Conservation (phyloP, 2,888 invertebrate genomes). For the Agonum fuliginosum region DNA sequence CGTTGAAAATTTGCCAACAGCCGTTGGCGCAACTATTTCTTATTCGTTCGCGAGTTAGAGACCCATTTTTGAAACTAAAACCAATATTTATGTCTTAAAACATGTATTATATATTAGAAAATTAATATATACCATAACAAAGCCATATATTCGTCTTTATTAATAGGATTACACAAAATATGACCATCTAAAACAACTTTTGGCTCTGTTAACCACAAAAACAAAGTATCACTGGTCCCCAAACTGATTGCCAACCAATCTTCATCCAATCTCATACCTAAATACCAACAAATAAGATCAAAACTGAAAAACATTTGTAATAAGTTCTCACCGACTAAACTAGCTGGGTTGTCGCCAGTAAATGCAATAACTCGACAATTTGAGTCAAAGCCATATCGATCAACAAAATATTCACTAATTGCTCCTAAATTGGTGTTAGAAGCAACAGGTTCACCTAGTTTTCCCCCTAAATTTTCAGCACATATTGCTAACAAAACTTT, state of each 20-base stretch:
- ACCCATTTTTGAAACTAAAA: constrained; percentile 92
- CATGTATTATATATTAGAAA: no score
- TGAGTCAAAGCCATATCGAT: constrained; percentile 88
- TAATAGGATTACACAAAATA: constrained; percentile 90
- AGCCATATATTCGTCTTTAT: constrained; percentile 87
- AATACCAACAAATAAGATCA: background rate
- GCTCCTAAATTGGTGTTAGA: constrained; percentile 82
- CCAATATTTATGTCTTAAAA: constrained; percentile 13
- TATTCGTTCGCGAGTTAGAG: constrained; percentile 90
- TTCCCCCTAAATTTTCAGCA: constrained; percentile 82
- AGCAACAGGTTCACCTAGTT: constrained; percentile 85
- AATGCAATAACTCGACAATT: constrained; percentile 90
- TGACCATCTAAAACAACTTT: constrained; percentile 86
- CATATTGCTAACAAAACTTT: constrained; percentile 84
- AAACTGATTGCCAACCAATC: constrained; percentile 92
- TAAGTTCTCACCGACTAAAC: constrained; percentile 80
- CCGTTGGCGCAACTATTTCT: constrained; percentile 83
- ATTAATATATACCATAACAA: constrained; percentile 80
- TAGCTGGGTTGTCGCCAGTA: constrained; percentile 96
- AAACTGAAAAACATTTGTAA: background rate
- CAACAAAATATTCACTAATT: constrained; percentile 87
- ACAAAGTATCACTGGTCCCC: constrained; percentile 95
- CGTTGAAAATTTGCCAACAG: constrained; percentile 90
- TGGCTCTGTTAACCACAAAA: constrained; percentile 84
- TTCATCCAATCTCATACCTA: constrained; percentile 85